Base-by-base conservation (phyloP, 2,797 vertebrate species). In the Eupleurogrammus muticus region DNA sequence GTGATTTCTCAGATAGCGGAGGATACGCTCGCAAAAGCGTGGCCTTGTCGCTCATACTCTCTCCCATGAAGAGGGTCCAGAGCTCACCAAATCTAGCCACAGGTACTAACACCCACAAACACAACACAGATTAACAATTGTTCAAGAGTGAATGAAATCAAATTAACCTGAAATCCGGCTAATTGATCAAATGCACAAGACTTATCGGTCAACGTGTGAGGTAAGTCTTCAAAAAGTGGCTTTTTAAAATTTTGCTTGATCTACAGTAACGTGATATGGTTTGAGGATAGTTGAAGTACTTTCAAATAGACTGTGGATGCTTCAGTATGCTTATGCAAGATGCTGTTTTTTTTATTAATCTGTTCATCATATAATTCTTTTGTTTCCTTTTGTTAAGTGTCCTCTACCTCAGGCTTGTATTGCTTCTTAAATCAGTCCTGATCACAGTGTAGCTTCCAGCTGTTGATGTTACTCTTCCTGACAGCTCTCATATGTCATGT, bases 21-120 rank as follows among this genome's bases (percentile, higher is more conserved):
- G 97, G 97, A 96, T 94, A 81, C 89, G 90, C 93, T 95, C 94
- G 94, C 95, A 97, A 97, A 93, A 95, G 94, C 62, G 93, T 95
- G 63, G 95, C 96, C 86, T 94, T 98, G 95, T 97, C 96, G 91
- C 94, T 99, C 84, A 95, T 92, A 81, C 94, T 98, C 94, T 96
- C 96, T 90, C 95, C 97, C 87, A 95, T 97, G 96, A 98, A 98
- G 97, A 97, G 97, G 91, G 97, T 98, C 92, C 97, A 99, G 90
- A 99, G 97, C 93, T 96, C 96, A 91, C 97, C 97, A 92, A 98
- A 97, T 94, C 96, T 99, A 49, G 95, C 84, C 81, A 84, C 96
- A 95, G 91, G 91, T 92, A 92, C 95, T 90, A 93, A 90, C 86
- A 81, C 89, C 73, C 69, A 61, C 73, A 80, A 51, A 70, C 70